Evolutionary conservation across 2,113 vertebrate species (phyloP).

Genomic region (Garra rufa): DNA sequence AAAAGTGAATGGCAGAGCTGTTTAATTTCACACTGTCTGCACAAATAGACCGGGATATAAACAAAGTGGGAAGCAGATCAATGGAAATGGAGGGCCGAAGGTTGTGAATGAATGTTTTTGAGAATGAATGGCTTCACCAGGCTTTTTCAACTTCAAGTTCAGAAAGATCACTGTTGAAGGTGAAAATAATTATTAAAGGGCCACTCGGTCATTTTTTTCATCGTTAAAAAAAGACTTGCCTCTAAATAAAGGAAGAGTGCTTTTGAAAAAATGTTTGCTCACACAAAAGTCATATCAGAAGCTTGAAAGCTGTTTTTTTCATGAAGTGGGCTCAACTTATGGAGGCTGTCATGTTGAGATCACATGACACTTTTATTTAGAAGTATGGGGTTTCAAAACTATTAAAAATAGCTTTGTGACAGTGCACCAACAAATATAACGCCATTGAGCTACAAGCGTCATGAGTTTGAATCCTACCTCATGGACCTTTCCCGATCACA

Average conservation of each 20-base stretch:
- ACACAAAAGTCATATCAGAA: not conserved
- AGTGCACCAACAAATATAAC: too few species aligned
- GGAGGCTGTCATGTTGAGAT: not conserved
- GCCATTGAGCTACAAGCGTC: too few species aligned
- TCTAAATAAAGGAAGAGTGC: not conserved
- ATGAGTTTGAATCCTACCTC: too few species aligned
- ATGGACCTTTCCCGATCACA: too few species aligned
- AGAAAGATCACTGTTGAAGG: not conserved
- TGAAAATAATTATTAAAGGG: not conserved
- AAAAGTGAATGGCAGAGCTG: not conserved
- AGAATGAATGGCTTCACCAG: conserved; percentile 28
- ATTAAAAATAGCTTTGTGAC: too few species aligned
- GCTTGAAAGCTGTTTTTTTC: not conserved
- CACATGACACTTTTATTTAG: too few species aligned
- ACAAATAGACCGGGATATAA: conserved; percentile 45
- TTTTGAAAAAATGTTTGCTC: not conserved
- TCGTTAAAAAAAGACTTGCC: not conserved
- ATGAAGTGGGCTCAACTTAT: not conserved
- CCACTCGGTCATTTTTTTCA: not conserved
- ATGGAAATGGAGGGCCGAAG: conserved; percentile 42
- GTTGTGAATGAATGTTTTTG: conserved; percentile 49
- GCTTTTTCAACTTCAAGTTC: not conserved
- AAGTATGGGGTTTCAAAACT: too few species aligned
- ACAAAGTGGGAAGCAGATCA: conserved; percentile 44
- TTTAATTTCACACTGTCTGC: conserved; percentile 56